phyloP scores from a whole-genome alignment of 2,113 vertebrate species.

The Dipodomys stephensi region DNA sequence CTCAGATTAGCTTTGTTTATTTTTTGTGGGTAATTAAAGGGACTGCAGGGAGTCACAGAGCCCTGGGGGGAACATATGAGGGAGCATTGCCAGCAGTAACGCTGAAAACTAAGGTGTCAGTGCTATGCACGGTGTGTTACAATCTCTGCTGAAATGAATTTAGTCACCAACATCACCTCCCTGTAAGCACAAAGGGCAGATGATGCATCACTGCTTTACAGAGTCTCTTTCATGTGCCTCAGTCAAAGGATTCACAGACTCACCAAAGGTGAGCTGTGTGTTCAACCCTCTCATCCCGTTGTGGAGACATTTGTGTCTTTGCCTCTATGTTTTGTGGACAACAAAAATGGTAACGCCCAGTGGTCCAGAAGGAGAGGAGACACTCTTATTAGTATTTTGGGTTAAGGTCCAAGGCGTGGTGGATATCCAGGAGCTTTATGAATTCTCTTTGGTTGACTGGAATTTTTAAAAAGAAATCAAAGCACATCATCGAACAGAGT shows the following conservation, averaged over 20 bases:
- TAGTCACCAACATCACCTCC: background rate
- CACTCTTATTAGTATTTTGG: background rate
- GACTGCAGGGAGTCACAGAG: background rate
- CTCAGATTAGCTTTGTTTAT: background rate
- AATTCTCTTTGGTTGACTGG: background rate
- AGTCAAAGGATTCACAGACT: constrained; percentile 29
- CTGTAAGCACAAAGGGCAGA: constrained; percentile 14
- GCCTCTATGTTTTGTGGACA: background rate
- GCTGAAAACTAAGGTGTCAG: background rate
- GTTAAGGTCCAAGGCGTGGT: no score
- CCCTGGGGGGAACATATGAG: background rate
- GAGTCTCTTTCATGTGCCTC: constrained; percentile 32
- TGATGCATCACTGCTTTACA: constrained; percentile 50
- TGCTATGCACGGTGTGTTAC: background rate
- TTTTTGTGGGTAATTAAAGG: constrained; percentile 28
- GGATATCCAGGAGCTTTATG: background rate
- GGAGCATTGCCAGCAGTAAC: constrained; percentile 20
- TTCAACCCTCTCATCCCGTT: background rate
- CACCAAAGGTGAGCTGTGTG: background rate
- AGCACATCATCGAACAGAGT: background rate
- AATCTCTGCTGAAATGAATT: constrained; percentile 2
- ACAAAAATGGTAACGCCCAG: background rate
- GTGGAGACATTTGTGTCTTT: constrained; percentile 1
- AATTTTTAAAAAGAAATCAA: background rate
- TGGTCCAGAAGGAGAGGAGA: fast-evolving